Evolutionary conservation across 2,113 vertebrate species (phyloP).

Genomic region (Dasyornis broadbenti): DNA sequence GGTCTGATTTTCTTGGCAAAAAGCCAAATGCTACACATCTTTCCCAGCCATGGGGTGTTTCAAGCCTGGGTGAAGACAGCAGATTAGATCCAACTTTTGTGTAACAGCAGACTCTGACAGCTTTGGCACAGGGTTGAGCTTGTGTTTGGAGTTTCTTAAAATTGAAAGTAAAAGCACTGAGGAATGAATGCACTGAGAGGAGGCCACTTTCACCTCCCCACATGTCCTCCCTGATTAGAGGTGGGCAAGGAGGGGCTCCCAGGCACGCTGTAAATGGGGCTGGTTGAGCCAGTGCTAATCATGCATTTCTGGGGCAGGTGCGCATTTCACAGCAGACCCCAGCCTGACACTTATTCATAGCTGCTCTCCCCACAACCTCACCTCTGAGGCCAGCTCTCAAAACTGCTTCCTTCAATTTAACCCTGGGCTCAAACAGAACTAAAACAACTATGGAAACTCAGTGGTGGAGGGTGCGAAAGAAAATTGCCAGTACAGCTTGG

Average conservation of each 20-base stretch:
- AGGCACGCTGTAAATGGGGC: neutral
- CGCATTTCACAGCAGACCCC: neutral
- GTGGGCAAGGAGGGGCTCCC: neutral
- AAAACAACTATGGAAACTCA: conserved; percentile 1
- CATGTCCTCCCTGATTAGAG: neutral
- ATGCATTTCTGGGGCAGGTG: neutral
- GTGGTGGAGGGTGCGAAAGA: neutral
- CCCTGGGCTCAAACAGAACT: neutral
- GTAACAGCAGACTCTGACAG: accelerated
- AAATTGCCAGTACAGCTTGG: neutral
- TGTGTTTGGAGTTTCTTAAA: neutral
- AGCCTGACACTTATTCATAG: neutral
- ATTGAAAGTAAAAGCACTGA: neutral
- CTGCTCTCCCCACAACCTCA: neutral
- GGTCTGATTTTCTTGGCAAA: conserved; percentile 69
- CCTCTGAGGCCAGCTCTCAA: neutral
- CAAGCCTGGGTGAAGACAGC: neutral
- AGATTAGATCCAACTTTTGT: neutral
- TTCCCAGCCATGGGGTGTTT: conserved; percentile 23
- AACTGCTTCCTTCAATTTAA: conserved; percentile 17
- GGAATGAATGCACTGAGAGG: neutral
- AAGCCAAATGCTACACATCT: conserved; percentile 59
- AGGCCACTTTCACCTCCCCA: neutral
- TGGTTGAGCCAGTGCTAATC: neutral
- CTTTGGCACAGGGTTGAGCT: accelerated